Conservation (phyloP, 1,140 invertebrate genomes). For the silkworm (Bombyx mori) region DNA sequence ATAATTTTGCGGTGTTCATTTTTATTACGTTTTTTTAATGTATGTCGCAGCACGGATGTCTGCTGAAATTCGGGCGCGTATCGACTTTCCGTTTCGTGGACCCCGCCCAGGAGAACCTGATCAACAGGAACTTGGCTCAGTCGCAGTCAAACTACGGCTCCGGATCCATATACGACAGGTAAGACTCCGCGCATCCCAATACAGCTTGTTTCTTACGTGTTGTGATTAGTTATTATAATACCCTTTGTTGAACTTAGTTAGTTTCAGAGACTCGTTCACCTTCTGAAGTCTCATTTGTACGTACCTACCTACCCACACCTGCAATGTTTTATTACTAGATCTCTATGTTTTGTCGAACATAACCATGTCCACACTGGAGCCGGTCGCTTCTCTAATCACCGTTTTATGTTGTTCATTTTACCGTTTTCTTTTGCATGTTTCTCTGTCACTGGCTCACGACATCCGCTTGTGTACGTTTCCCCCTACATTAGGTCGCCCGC, state of each 20-base stretch:
- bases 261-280: slow-evolving; percentile 4
- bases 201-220: slow-evolving; percentile 23
- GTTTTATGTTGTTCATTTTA: slow-evolving; percentile 40
- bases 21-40: no score
- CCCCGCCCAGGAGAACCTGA: slow-evolving; percentile 88
- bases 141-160: slow-evolving; percentile 79
- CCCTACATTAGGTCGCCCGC: slow-evolving; percentile 58
- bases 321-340: slow-evolving; percentile 23
- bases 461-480: slow-evolving; percentile 57
- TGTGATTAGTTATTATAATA: slow-evolving; percentile 24
- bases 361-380: slow-evolving; percentile 13
- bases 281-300: slow-evolving; percentile 11
- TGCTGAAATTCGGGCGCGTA: slow-evolving; percentile 91
- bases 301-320: slow-evolving; percentile 8
- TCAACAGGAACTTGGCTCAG: slow-evolving; percentile 74
- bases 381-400: slow-evolving; percentile 39
- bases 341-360: slow-evolving; percentile 12
- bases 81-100: slow-evolving; percentile 95
- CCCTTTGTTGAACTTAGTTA: slow-evolving; percentile 20
- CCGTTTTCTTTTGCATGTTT: slow-evolving; percentile 62
- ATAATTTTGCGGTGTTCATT: no score
- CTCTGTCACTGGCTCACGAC: slow-evolving; percentile 61
- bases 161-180: slow-evolving; percentile 85
- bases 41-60: slow-evolving; percentile 79
- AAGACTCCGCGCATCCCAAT: slow-evolving; percentile 7